Percentiles rank a stretch among this genome's conserved stretches.
Evolutionary conservation across 2,113 vertebrate species (phyloP).

Genomic region (Dermatemys mawii): DNA sequence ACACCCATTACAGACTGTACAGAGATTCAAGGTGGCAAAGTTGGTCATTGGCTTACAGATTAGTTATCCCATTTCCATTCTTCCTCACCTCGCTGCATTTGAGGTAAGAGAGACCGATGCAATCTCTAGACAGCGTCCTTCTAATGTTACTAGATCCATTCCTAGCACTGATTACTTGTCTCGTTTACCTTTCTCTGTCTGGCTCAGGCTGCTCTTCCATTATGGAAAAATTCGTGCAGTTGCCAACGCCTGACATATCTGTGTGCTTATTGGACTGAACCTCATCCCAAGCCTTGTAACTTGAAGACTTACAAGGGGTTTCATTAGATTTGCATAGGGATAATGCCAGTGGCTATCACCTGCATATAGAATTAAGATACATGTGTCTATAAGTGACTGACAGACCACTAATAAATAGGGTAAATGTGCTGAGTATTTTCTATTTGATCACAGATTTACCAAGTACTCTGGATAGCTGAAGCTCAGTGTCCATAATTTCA

Average conservation of each 20-base stretch:
- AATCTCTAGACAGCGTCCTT: not conserved
- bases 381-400: not conserved
- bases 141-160: not conserved
- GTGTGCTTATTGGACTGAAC: not conserved
- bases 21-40: not conserved
- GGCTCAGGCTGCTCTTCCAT: not conserved
- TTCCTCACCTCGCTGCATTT: not conserved
- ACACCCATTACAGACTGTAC: not conserved
- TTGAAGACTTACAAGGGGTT: not conserved
- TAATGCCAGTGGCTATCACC: accelerated
- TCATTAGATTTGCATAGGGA: not conserved
- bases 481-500: not conserved
- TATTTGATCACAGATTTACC: not conserved
- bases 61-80: not conserved
- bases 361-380: not conserved
- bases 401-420: accelerated
- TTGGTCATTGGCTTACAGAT: not conserved
- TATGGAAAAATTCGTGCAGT: not conserved
- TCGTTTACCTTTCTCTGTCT: not conserved
- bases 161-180: not conserved
- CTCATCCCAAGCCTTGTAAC: not conserved
- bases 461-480: not conserved
- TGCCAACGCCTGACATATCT: not conserved
- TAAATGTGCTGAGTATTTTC: not conserved
- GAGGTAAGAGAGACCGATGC: not conserved